Base-by-base conservation (phyloP, 2,888 invertebrate species). In the Trissonchulus latispiculum region DNA sequence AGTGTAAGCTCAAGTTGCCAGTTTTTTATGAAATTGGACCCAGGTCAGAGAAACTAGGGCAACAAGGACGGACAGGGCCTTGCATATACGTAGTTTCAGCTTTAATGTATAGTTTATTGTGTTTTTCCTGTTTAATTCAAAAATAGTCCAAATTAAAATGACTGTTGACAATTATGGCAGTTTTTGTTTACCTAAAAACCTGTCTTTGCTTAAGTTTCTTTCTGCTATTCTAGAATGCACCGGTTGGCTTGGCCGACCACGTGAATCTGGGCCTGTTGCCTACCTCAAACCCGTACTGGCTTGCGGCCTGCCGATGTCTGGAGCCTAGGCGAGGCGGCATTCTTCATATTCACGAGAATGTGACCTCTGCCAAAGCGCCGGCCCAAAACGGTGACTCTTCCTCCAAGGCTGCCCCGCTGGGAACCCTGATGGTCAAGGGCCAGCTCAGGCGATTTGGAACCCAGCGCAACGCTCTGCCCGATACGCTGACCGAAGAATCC, bases 221-320 rank as follows among this genome's bases (percentile, higher is more conserved):
- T 75, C 73, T 35, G 72, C 66, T 64, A 37, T 77, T 80, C 8
- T 77, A 86, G 84, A 83, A 84, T 2, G 84, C 85, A 77, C 87
- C 87, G 0, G 75, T 76, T 61, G 81, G 83, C 72, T 80, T 87
- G 15, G 88, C 87, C 28, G 87, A 88, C 79, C 81, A 87, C 62
- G 86, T 88, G 0, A 87, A 87, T 79, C 81, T 88, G 70, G 88
- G 88, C 3, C 80, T 88, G 33, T 84, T 88, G 72, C 88, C 88
- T 0, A 85, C 85, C 29, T 86, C 86, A 61, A 83, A 85, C 76
- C 79, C 80, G 18, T 85, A 86, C 33, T 87, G 87, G 87, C 78
- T 81, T 71, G 82, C 83, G 2, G 88, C 87, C 8, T 87, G 87
- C 79, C 78, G 79, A 36, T 85, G 86, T 23, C 81, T 87, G 32